Conservation (phyloP, 2,797 vertebrate genomes). For the Rhabdophis nuchalis region DNA sequence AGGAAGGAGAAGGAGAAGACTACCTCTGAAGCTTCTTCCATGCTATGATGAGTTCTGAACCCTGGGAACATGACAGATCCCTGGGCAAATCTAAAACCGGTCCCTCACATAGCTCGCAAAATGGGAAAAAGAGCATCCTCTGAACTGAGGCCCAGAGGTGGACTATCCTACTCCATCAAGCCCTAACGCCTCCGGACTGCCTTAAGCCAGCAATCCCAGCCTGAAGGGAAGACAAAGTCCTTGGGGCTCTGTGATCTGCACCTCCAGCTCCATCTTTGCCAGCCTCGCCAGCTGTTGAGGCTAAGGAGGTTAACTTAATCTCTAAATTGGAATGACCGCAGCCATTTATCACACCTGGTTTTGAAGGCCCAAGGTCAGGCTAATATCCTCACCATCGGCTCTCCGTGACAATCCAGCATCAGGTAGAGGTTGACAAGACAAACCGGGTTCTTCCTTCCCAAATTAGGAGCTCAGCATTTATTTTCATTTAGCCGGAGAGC, state of each 20-base stretch:
- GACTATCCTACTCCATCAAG: neutral
- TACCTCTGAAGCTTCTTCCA: neutral
- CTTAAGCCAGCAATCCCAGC: conserved; percentile 10
- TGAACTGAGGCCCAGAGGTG: too few relatives aligned
- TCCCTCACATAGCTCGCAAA: neutral
- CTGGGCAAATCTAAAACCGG: neutral
- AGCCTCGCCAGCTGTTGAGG: conserved; percentile 46
- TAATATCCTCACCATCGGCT: conserved; percentile 22
- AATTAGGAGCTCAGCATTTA: conserved; percentile 23
- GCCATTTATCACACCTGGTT: conserved; percentile 6
- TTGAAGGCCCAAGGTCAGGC: conserved; percentile 18
- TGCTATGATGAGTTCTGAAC: neutral
- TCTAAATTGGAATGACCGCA: conserved; percentile 10
- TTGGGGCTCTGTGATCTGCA: neutral
- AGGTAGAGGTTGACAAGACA: conserved; percentile 24
- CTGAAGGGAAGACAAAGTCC: neutral
- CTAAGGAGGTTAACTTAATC: conserved; percentile 41
- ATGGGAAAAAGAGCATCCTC: neutral
- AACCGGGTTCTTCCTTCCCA: conserved; percentile 18
- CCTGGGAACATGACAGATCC: neutral
- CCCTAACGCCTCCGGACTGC: neutral
- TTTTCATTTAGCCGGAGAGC: neutral
- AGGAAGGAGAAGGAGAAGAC: too few relatives aligned
- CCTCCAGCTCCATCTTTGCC: neutral
- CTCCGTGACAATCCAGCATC: conserved; percentile 26